A percentile compares a stretch with the other conserved stretches of the same genome.
These are phyloP conservation scores for Eupeodes latifasciatus DNA, from an alignment of 2,888 invertebrate genomes.

Conservation along the genomic window DNA sequence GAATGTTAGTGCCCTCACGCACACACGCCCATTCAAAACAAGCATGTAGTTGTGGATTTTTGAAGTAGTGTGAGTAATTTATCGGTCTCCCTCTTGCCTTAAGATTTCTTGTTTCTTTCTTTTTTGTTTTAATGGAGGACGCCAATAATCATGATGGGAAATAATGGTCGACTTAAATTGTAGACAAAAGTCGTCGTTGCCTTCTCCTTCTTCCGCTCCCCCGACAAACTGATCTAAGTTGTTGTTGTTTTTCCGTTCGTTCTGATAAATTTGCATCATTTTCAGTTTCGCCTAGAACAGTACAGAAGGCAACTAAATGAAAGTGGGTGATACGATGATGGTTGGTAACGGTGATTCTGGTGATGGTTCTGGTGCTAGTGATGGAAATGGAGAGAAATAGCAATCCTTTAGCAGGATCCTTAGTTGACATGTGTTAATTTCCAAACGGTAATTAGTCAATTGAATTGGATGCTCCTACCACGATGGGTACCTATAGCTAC, in stretches of 20 bases:
- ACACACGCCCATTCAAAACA: conserved; percentile 20
- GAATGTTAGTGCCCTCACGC: conserved; percentile 44
- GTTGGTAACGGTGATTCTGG: background rate
- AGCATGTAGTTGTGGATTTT: conserved; percentile 15
- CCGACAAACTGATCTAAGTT: background rate
- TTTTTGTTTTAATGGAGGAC: conserved; percentile 82
- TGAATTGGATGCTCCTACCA: conserved; percentile 55
- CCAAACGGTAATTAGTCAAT: conserved; percentile 76
- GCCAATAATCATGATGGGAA: conserved; percentile 80
- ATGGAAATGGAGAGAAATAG: conserved; percentile 35
- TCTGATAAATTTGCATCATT: conserved; percentile 76
- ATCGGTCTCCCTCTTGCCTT: conserved; percentile 60
- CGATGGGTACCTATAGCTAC: conserved; percentile 6
- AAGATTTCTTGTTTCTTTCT: conserved; percentile 51
- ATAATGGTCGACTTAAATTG: conserved; percentile 77
- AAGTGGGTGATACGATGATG: conserved; percentile 22
- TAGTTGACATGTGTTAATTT: conserved; percentile 76
- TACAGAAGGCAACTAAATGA: conserved; percentile 46
- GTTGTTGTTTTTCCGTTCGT: conserved; percentile 45
- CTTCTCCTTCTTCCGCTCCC: conserved; percentile 22
- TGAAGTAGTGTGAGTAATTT: conserved; percentile 46
- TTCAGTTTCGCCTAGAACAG: conserved; percentile 55
- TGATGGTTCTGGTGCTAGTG: background rate
- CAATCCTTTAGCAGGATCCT: conserved; percentile 64
- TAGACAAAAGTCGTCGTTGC: conserved; percentile 75